Evolutionary conservation across 2,888 invertebrate species (phyloP).

Genomic region (Oxyteleia sp.): DNA sequence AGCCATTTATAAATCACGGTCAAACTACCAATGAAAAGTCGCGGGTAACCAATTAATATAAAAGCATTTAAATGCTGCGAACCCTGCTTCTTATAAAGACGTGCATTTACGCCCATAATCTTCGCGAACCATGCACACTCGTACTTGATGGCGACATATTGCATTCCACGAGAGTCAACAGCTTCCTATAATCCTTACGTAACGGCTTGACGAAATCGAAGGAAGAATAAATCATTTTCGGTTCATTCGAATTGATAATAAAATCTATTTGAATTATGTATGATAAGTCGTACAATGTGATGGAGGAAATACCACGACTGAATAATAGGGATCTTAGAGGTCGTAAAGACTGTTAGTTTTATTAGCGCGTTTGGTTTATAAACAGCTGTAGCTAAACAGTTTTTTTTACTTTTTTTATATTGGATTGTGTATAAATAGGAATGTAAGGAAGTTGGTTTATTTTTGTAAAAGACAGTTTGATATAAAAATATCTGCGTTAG

Average conservation of each 20-base stretch:
- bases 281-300: slow-evolving; percentile 43
- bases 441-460: neutral
- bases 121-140: slow-evolving; percentile 49
- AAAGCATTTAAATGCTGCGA: slow-evolving; percentile 10
- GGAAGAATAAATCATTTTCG: slow-evolving; percentile 69
- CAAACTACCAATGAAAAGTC: slow-evolving; percentile 46
- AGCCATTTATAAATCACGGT: slow-evolving; percentile 54
- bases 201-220: slow-evolving; percentile 65
- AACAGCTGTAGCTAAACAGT: neutral
- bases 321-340: slow-evolving; percentile 31
- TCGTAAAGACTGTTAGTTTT: slow-evolving; percentile 15
- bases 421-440: neutral
- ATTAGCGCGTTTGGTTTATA: neutral
- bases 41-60: slow-evolving; percentile 23
- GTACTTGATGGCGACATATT: slow-evolving; percentile 67
- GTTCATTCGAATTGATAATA: slow-evolving; percentile 63
- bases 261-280: slow-evolving; percentile 68
- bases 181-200: slow-evolving; percentile 72
- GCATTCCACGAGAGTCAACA: slow-evolving; percentile 72
- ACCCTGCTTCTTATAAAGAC: slow-evolving; percentile 30
- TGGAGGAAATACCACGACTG: slow-evolving; percentile 31
- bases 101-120: slow-evolving; percentile 64
- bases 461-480: neutral
- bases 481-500: neutral
- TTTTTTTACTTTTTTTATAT: neutral